A percentile compares a stretch with the other conserved stretches of the same genome.
Conservation (phyloP, 2,888 invertebrate genomes). For the Pseudococcus viburni region DNA sequence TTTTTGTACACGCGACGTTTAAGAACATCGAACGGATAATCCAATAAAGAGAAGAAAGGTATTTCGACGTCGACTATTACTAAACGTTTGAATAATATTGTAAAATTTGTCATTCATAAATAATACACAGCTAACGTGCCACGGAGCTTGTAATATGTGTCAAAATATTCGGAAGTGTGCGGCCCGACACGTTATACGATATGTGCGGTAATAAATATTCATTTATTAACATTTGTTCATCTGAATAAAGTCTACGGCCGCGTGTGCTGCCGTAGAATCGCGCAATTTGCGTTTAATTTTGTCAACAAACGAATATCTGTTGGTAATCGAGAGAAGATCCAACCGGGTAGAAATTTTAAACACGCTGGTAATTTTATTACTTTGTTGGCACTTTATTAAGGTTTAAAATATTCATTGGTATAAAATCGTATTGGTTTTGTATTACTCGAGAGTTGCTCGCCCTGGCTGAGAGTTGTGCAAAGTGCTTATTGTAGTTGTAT, state of each 20-base stretch:
- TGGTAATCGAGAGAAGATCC: neutral
- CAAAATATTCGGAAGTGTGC: conserved; percentile 36
- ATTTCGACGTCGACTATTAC: neutral
- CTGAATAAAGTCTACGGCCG: conserved; percentile 25
- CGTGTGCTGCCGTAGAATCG: neutral
- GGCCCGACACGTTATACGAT: neutral
- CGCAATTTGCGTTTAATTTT: conserved; percentile 37
- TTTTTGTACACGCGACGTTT: no score
- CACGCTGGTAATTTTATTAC: conserved; percentile 30
- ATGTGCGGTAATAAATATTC: conserved; percentile 35
- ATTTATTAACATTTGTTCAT: conserved; percentile 53
- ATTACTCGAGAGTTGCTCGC: neutral
- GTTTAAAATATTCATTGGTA: conserved; percentile 40
- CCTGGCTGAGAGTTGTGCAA: neutral
- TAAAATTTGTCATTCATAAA: conserved; percentile 39
- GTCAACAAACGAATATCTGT: conserved; percentile 17
- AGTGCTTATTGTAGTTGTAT: conserved; percentile 5
- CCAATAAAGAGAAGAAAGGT: neutral
- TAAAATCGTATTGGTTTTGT: neutral
- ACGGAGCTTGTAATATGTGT: conserved; percentile 15
- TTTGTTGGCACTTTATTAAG: conserved; percentile 24
- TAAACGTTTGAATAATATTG: conserved; percentile 17
- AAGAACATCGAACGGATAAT: no score
- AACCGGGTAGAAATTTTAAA: neutral
- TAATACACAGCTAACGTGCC: neutral